Base-by-base conservation (phyloP, 1,140 invertebrate species). In the Drosophila elegans region DNA sequence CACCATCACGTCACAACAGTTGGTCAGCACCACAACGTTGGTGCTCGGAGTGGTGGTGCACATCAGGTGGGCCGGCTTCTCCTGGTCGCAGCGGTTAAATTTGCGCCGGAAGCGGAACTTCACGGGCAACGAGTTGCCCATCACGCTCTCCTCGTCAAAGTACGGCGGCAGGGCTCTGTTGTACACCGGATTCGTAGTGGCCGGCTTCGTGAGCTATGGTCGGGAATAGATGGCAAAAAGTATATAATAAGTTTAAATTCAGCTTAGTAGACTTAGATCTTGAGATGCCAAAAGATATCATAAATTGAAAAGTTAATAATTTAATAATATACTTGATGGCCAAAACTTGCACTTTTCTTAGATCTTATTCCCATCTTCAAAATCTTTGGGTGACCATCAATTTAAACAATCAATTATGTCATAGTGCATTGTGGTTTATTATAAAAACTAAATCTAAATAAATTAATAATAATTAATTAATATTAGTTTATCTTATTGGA, bases 91-190 rank as follows among this genome's bases (percentile, higher is more conserved):
- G n/a, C 27, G 36, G 4, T 78, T 89, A 5, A 59, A 52, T 48
- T 57, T 84, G 5, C 84, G 53, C 1, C 77, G 80, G 38, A 89
- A 90, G 1, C 84, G 84, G 63, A 80, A 89, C 48, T 66, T 84
- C 0, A 89, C 64, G 5, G 84, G 84, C 64, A 78, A 38, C 5
- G 73, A 57, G n/a, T 39, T 80, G 32, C 78, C 84, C 84, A 84
- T n/a, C 4, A 89, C 80, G 3, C 73, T 89, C 48, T 89, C 84
- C 51, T 89, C 84, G 48, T 89, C 84, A 13, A 88, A 86, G n/a
- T 88, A 86, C 2, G 59, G 44, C 6, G 66, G 48, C 5, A 34
- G 2, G 0, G 27, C 29, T 16, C 36, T 42, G 12, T 46, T 74
- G 16, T 45, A 80, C 5, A 38, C 61, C 7, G 80, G 77, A 48